A percentile compares a stretch with the other conserved stretches of the same genome.
These are phyloP conservation scores for Bembecia ichneumoniformis DNA, from an alignment of 2,888 invertebrate species.

Conservation along the genomic window DNA sequence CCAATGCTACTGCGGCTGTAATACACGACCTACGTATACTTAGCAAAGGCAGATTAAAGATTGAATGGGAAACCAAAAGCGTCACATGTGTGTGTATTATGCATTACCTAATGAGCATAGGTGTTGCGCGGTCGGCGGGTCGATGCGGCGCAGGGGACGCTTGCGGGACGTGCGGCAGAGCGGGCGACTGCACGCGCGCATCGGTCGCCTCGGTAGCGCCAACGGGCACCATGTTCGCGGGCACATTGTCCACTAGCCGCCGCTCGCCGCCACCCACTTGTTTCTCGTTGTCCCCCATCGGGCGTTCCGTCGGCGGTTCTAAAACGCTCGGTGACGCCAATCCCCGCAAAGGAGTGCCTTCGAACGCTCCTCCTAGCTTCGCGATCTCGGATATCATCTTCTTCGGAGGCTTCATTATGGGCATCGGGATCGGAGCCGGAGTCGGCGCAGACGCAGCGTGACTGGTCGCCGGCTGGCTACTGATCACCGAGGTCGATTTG, in stretches of 20 bases:
- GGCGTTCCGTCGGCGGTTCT: conserved; percentile 3
- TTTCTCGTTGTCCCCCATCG: conserved; percentile 13
- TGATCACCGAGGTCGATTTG: conserved; percentile 18
- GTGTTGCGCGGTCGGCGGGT: conserved; percentile 46
- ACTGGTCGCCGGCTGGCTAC: conserved; percentile 8
- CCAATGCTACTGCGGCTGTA: too few species aligned
- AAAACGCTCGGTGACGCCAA: conserved; percentile 12
- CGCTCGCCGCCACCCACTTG: conserved; percentile 2
- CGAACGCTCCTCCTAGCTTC: conserved; percentile 47
- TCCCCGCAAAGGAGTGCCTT: conserved; percentile 19
- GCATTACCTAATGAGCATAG: conserved; percentile 44
- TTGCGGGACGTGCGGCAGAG: conserved; percentile 51
- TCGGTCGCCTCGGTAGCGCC: conserved; percentile 56
- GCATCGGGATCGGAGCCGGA: conserved; percentile 27
- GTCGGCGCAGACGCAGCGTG: conserved; percentile 8
- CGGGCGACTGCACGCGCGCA: conserved; percentile 58
- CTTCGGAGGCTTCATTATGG: conserved; percentile 56
- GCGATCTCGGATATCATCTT: conserved; percentile 64
- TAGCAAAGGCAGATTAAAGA: not conserved
- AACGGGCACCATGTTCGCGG: conserved; percentile 43
- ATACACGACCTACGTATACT: too few species aligned
- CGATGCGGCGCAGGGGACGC: conserved; percentile 32
- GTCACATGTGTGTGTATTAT: too few species aligned
- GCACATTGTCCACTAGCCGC: conserved; percentile 32
- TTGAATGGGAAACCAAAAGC: not conserved